These are phyloP conservation scores for Cryptus viduatorius DNA, from an alignment of 2,888 invertebrate genomes.

Conservation along the genomic window DNA sequence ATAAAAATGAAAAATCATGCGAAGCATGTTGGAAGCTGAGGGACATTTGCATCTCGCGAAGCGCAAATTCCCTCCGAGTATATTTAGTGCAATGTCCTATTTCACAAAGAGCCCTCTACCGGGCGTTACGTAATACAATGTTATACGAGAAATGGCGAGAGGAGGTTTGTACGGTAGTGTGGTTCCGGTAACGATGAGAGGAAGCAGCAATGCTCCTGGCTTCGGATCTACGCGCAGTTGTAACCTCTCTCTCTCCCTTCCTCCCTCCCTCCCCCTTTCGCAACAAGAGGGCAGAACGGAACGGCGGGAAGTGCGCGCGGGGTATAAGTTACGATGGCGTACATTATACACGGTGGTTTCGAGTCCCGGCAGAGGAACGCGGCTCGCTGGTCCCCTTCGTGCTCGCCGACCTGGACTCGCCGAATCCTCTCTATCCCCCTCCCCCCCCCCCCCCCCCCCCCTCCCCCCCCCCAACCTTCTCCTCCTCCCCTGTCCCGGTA, in stretches of 20 bases:
- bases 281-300: constrained; percentile 60
- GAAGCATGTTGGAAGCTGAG: constrained; percentile 64
- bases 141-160: constrained; percentile 69
- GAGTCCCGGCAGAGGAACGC: constrained; percentile 65
- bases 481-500: neutral
- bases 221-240: constrained; percentile 31
- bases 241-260: constrained; percentile 26
- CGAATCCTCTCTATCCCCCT: constrained; percentile 34
- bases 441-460: too few species aligned
- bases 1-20: neutral
- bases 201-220: constrained; percentile 53
- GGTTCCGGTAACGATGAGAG: constrained; percentile 55
- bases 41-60: constrained; percentile 71
- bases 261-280: neutral
- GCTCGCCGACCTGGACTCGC: constrained; percentile 51
- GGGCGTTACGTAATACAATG: constrained; percentile 73
- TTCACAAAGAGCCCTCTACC: constrained; percentile 73
- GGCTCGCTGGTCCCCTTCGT: constrained; percentile 37
- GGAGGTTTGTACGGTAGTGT: constrained; percentile 31
- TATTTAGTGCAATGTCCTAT: constrained; percentile 80
- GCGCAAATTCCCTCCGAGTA: constrained; percentile 66
- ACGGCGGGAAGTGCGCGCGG: constrained; percentile 58
- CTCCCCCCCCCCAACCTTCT: too few species aligned
- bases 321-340: constrained; percentile 77
- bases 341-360: constrained; percentile 78